Evolutionary conservation across 1,140 invertebrate genomes (phyloP).

Genomic region (Yoshiicerus persimilis): DNA sequence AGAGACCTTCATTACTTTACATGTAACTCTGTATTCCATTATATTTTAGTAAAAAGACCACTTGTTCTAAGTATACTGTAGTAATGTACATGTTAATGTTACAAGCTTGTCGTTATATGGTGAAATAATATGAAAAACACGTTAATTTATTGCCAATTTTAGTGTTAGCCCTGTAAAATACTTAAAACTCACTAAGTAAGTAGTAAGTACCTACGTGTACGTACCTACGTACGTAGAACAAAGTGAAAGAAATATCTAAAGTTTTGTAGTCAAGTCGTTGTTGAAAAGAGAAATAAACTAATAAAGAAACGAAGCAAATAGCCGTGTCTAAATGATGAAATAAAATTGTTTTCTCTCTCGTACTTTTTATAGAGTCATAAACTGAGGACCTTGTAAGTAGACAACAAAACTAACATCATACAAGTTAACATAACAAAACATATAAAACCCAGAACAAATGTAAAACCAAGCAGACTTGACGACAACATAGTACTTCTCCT

Average conservation of each 20-base stretch:
- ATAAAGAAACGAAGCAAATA: slow-evolving; percentile 23
- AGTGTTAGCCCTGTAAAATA: slow-evolving; percentile 13
- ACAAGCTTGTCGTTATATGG: neutral
- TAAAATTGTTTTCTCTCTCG: slow-evolving; percentile 17
- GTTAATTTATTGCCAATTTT: slow-evolving; percentile 16
- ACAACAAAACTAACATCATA: slow-evolving; percentile 1
- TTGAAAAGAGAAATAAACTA: slow-evolving; percentile 23
- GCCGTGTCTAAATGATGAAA: slow-evolving; percentile 23
- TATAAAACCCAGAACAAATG: neutral
- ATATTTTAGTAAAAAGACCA: neutral
- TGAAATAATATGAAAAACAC: neutral
- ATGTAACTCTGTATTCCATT: neutral
- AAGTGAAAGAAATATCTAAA: slow-evolving; percentile 12
- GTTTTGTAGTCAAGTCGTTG: neutral
- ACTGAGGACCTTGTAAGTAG: slow-evolving; percentile 9
- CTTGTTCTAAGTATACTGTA: neutral
- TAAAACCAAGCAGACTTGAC: neutral
- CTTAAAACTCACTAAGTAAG: neutral
- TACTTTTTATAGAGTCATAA: slow-evolving; percentile 28
- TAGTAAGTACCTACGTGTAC: neutral
- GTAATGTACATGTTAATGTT: neutral
- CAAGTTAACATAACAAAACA: neutral
- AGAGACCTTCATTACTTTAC: neutral
- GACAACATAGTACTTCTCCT: neutral
- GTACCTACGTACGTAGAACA: neutral